Evolutionary conservation across 2,797 vertebrate species (phyloP).

Genomic region (Lagocephalus sceleratus): DNA sequence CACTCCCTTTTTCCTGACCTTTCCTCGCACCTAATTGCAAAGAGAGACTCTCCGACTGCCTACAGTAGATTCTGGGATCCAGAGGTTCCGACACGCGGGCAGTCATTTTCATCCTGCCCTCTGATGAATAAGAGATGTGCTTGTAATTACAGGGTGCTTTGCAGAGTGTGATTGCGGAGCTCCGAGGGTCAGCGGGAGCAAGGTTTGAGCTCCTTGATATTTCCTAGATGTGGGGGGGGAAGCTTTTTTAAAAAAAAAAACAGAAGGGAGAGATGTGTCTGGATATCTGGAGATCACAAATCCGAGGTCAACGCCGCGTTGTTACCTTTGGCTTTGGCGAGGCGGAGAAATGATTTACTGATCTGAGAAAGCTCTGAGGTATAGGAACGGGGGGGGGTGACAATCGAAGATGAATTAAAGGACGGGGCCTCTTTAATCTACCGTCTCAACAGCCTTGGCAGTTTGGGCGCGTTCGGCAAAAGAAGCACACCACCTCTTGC

Average conservation of each 20-base stretch:
- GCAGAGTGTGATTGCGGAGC: conserved; percentile 50
- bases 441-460: conserved; percentile 17
- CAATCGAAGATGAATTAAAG: conserved; percentile 51
- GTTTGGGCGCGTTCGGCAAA: conserved; percentile 28
- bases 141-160: conserved; percentile 63
- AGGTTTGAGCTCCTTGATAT: conserved; percentile 60
- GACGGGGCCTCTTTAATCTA: conserved; percentile 33
- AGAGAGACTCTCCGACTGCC: conserved; percentile 23
- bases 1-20: conserved; percentile 58
- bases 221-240: conserved; percentile 46
- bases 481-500: conserved; percentile 20
- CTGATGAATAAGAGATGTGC: conserved; percentile 57
- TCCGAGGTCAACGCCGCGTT: conserved; percentile 28
- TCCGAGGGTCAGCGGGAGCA: conserved; percentile 48
- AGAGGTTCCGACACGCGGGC: conserved; percentile 30
- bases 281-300: conserved; percentile 21
- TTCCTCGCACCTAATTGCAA: conserved; percentile 33
- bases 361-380: conserved; percentile 32
- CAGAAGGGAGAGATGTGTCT: conserved; percentile 52
- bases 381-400: conserved; percentile 19
- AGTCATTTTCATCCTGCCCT: conserved; percentile 42
- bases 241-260: conserved; percentile 54
- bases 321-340: conserved; percentile 39
- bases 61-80: conserved; percentile 16
- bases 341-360: conserved; percentile 38